phyloP scores from a whole-genome alignment of 2,888 invertebrate species.

The Trichogramma dendrolimi region DNA sequence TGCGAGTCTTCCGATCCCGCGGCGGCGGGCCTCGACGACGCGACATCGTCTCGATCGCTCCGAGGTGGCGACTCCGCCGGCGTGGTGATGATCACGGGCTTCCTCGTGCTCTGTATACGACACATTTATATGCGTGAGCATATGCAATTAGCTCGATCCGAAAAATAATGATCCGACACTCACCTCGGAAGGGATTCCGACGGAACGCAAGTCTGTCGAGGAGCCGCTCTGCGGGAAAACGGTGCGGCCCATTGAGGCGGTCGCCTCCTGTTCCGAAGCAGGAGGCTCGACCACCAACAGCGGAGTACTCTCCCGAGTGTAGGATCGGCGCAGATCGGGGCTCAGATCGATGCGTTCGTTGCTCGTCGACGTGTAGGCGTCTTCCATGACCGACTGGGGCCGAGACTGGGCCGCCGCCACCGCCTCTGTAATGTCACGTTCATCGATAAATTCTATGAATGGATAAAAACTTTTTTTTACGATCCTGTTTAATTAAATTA shows the following conservation, averaged over 20 bases:
- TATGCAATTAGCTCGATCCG: no score
- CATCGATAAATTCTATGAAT: no score
- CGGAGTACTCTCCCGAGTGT: conserved; percentile 20
- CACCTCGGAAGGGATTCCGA: conserved; percentile 10
- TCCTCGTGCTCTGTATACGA: neutral
- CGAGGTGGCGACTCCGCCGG: neutral
- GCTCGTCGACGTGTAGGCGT: conserved; percentile 34
- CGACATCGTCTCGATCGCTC: neutral
- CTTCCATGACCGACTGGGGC: conserved; percentile 29
- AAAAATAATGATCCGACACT: no score
- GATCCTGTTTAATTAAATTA: neutral
- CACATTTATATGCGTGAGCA: no score
- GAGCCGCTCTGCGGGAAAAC: conserved; percentile 14
- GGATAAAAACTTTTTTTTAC: neutral
- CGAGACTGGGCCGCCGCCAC: conserved; percentile 28
- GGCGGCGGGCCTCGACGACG: conserved; percentile 17
- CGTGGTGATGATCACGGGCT: neutral
- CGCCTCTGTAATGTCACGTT: conserved; percentile 12
- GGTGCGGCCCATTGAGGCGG: conserved; percentile 14
- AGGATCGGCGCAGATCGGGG: neutral
- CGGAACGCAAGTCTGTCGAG: conserved; percentile 9
- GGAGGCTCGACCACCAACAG: conserved; percentile 13
- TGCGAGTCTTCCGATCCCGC: conserved; percentile 13
- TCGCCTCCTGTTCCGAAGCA: conserved; percentile 18
- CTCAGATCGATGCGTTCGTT: conserved; percentile 30